Percentiles rank a stretch among this genome's conserved stretches.
These are phyloP conservation scores for Zosterops borbonicus DNA, from an alignment of 2,113 vertebrate genomes.

Conservation along the genomic window DNA sequence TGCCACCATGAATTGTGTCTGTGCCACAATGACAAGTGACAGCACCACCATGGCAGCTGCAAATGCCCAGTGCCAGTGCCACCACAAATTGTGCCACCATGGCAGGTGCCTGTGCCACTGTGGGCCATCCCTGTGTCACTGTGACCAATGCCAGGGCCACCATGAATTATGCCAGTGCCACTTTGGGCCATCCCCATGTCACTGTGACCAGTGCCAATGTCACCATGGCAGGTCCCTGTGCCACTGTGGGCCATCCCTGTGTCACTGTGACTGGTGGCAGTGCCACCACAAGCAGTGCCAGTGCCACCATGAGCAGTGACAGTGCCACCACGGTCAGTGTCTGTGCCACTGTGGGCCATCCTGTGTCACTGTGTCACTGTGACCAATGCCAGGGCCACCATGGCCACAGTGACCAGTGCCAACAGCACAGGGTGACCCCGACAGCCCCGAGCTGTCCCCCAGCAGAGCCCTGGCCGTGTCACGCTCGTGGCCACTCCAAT, in stretches of 20 bases:
- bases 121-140: neutral
- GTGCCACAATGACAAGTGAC: no score
- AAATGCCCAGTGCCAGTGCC: neutral
- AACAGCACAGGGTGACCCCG: fast-evolving
- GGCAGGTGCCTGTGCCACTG: neutral
- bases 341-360: no score
- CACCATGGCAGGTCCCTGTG: no score
- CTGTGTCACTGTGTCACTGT: no score
- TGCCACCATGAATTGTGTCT: no score
- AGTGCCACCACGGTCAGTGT: fast-evolving
- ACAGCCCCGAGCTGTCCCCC: neutral
- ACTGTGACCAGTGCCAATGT: no score
- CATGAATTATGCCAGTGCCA: fast-evolving
- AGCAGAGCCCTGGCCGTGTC: neutral
- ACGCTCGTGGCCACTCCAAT: neutral
- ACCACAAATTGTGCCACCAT: no score
- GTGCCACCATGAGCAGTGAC: fast-evolving
- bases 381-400: neutral
- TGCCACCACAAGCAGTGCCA: neutral
- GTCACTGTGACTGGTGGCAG: no score
- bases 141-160: neutral
- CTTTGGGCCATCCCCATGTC: no score
- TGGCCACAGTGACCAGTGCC: neutral
- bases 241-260: no score
- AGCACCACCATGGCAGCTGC: no score